A percentile compares a stretch with the other conserved stretches of the same genome.
These are phyloP conservation scores for Capreolus pygargus DNA, from an alignment of 2,113 vertebrate genomes.

Conservation along the genomic window DNA sequence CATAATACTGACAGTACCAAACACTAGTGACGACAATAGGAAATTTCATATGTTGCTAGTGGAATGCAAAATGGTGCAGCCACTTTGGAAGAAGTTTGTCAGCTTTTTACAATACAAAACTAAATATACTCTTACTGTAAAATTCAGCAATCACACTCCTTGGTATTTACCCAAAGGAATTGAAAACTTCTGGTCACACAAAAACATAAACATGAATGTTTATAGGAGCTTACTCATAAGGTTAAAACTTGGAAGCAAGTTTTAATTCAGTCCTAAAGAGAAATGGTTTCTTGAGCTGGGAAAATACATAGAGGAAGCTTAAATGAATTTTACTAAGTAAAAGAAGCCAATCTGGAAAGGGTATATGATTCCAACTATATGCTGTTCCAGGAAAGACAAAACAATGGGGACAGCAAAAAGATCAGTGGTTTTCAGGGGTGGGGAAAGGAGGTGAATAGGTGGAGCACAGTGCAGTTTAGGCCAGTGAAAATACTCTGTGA, in stretches of 20 bases:
- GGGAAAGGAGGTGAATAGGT: background rate
- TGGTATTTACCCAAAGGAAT: background rate
- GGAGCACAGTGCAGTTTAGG: background rate
- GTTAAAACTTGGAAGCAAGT: no score
- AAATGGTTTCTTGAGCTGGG: background rate
- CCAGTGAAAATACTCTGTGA: background rate
- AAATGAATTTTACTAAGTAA: background rate
- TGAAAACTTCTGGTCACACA: background rate
- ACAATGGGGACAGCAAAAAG: background rate
- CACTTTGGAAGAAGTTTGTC: background rate
- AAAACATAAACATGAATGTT: background rate
- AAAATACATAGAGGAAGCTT: background rate
- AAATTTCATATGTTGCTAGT: background rate
- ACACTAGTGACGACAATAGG: background rate
- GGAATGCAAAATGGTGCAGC: background rate
- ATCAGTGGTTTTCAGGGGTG: background rate
- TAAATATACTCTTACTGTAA: background rate
- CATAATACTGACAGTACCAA: background rate
- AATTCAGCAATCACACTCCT: background rate
- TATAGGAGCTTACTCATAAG: background rate
- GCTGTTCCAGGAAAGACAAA: background rate
- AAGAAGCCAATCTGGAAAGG: background rate
- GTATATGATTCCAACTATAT: background rate
- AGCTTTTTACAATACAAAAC: background rate
- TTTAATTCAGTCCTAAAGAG: background rate